Percentiles rank a stretch among this genome's conserved stretches.
Evolutionary conservation across 2,888 invertebrate genomes (phyloP).

Genomic region (Lysandra coridon): DNA sequence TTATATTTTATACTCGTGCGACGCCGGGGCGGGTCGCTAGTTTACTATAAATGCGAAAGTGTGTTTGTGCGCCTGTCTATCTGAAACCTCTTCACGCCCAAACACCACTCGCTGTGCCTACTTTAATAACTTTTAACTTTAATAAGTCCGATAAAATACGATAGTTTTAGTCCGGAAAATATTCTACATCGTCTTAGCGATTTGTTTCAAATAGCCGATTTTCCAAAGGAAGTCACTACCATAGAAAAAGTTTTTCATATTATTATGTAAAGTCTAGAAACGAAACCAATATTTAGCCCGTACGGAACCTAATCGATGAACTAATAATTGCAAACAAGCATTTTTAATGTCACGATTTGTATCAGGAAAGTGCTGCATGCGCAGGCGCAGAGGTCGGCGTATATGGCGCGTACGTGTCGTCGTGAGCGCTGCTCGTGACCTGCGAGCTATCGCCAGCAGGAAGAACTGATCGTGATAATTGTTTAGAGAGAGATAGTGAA

Average conservation of each 20-base stretch:
- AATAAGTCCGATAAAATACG: too few relatives aligned
- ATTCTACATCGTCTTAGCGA: too few relatives aligned
- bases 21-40: too few relatives aligned
- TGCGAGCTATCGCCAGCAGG: constrained; percentile 19
- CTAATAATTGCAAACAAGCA: not conserved
- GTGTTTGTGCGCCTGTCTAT: too few relatives aligned
- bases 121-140: too few relatives aligned
- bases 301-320: not conserved
- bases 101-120: not conserved
- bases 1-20: too few relatives aligned
- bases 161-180: too few relatives aligned
- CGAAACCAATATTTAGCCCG: not conserved
- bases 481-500: not conserved
- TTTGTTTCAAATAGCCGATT: too few relatives aligned
- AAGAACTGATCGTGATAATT: not conserved
- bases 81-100: not conserved
- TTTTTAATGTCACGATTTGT: constrained; percentile 24
- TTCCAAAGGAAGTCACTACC: too few relatives aligned
- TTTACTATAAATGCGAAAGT: too few relatives aligned
- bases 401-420: constrained; percentile 32
- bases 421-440: constrained; percentile 31
- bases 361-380: constrained; percentile 28
- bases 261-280: too few relatives aligned
- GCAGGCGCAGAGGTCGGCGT: constrained; percentile 23
- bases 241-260: too few relatives aligned